phyloP scores from a whole-genome alignment of 2,888 invertebrate species.

The Xanthia icteritia region DNA sequence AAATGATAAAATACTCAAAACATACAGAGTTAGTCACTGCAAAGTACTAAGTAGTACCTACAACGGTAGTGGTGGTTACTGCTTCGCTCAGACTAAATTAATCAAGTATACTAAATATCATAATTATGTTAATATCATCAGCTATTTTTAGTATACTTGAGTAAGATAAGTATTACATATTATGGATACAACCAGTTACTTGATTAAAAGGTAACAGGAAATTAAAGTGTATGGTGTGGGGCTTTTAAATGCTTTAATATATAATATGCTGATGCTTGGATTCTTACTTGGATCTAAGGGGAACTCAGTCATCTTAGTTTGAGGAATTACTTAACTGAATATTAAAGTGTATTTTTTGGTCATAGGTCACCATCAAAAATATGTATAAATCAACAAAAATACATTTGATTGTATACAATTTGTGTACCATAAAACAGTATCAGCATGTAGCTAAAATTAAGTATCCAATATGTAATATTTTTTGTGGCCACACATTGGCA shows the following conservation, averaged over 20 bases:
- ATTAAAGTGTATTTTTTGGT: not conserved
- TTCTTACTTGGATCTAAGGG: not conserved
- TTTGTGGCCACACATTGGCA: not conserved
- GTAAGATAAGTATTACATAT: not conserved
- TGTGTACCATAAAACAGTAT: not conserved
- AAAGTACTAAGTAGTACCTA: not conserved
- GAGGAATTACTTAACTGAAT: not conserved
- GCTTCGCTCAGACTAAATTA: not conserved
- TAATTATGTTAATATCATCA: no score
- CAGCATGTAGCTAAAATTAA: not conserved
- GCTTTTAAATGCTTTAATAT: not conserved
- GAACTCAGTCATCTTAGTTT: not conserved
- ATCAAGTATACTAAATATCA: not conserved
- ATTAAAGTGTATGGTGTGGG: constrained; percentile 5
- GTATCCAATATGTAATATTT: not conserved
- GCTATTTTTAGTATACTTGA: no score
- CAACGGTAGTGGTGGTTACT: not conserved
- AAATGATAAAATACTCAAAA: not conserved
- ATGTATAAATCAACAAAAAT: not conserved
- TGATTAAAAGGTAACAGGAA: constrained; percentile 45
- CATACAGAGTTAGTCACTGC: no score
- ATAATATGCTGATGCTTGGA: constrained; percentile 1
- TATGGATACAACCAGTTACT: not conserved
- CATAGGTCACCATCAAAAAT: no score
- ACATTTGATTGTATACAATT: not conserved